Conservation (phyloP, 2,113 vertebrate genomes). For the Oophaga pumilio region DNA sequence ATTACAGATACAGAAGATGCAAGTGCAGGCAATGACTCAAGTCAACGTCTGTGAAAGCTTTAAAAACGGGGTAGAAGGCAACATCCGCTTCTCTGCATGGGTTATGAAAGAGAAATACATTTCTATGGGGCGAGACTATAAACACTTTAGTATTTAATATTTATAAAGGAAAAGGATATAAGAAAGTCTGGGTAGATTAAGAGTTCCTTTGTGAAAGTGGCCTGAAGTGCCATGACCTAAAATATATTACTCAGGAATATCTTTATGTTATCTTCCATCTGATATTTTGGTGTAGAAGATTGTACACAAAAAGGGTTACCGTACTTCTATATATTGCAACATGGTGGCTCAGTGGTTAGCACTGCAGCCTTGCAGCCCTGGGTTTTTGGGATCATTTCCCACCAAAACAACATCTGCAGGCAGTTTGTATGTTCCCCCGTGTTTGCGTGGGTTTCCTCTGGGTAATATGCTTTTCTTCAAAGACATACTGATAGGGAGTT, state of each 20-base stretch:
- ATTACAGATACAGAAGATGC: conserved; percentile 29
- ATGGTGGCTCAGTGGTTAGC: no score
- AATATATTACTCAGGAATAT: background rate
- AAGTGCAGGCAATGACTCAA: conserved; percentile 29
- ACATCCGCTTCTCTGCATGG: background rate
- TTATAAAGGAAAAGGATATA: background rate
- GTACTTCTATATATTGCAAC: background rate
- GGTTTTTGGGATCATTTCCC: no score
- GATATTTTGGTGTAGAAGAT: background rate
- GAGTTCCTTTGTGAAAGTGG: background rate
- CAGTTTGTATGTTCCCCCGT: no score
- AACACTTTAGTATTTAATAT: background rate
- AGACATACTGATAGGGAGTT: no score
- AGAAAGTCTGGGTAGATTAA: no score
- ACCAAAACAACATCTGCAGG: no score
- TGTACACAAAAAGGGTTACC: background rate
- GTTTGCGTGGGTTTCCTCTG: no score
- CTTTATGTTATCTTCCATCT: background rate
- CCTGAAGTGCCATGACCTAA: background rate
- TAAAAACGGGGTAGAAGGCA: background rate
- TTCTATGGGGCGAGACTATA: background rate
- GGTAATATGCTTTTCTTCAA: no score
- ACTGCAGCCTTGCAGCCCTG: no score
- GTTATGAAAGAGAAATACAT: background rate
- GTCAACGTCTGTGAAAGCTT: background rate